Percentiles rank a stretch among this genome's conserved stretches.
Conservation (phyloP, 1,140 invertebrate genomes). For the Zaprionus capensis region DNA sequence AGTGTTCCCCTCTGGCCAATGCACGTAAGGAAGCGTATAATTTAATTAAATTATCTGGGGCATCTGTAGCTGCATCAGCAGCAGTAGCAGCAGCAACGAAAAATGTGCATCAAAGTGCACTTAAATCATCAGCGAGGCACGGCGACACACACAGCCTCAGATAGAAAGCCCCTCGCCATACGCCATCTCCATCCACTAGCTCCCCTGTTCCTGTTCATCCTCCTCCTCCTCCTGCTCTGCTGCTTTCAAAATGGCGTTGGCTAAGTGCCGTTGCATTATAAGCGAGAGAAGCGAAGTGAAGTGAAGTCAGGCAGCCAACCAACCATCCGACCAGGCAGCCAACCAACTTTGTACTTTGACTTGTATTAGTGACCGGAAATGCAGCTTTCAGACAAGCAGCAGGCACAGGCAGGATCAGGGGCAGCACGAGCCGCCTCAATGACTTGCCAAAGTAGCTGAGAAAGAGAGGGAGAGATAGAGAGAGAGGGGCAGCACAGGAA, state of each 20-base stretch:
- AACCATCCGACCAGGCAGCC: constrained; percentile 29
- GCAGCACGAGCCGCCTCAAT: constrained; percentile 62
- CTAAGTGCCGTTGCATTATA: constrained; percentile 74
- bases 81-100: constrained; percentile 69
- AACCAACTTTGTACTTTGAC: constrained; percentile 79
- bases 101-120: constrained; percentile 82
- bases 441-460: constrained; percentile 63
- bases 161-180: constrained; percentile 24
- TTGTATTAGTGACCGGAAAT: constrained; percentile 82
- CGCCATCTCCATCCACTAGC: not conserved
- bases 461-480: not conserved
- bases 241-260: constrained; percentile 69
- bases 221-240: not conserved
- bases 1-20: constrained; percentile 29
- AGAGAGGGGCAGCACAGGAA: constrained; percentile 12
- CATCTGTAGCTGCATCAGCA: constrained; percentile 58
- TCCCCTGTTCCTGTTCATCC: not conserved
- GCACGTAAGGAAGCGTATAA: constrained; percentile 79
- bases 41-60: constrained; percentile 82
- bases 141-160: constrained; percentile 70
- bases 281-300: constrained; percentile 50
- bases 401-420: constrained; percentile 45
- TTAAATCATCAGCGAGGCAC: constrained; percentile 82
- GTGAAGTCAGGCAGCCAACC: constrained; percentile 58
- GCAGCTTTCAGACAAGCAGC: constrained; percentile 61